phyloP scores from a whole-genome alignment of 2,797 vertebrate genomes.

The Catamblyrhynchus diadema region DNA sequence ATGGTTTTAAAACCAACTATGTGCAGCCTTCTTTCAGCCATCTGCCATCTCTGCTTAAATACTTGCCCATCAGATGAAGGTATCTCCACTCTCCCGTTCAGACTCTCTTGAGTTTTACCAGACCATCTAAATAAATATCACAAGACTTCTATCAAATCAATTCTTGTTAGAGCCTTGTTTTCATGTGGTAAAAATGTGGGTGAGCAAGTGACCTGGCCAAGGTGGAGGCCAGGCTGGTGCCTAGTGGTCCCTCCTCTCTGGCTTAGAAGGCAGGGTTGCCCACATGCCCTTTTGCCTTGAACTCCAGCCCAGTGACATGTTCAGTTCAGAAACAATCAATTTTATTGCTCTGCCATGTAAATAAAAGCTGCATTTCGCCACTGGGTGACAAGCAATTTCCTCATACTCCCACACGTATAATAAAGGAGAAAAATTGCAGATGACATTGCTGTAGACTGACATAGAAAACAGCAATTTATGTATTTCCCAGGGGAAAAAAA shows the following conservation, averaged over 20 bases:
- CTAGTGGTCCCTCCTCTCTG: neutral
- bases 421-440: neutral
- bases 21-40: accelerated
- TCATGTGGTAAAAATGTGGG: neutral
- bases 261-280: neutral
- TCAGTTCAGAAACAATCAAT: neutral
- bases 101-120: neutral
- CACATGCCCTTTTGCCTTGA: neutral
- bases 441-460: neutral
- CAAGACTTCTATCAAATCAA: neutral
- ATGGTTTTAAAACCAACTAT: neutral
- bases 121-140: neutral
- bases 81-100: neutral
- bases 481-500: neutral
- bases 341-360: slow-evolving; percentile 42
- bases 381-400: slow-evolving; percentile 40
- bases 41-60: neutral
- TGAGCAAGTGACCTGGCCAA: neutral
- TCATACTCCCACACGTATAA: neutral
- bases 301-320: neutral
- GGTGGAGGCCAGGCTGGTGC: neutral
- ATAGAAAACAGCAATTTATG: neutral
- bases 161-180: neutral
- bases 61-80: neutral
- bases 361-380: neutral